Percentiles rank a stretch among this genome's conserved stretches.
phyloP scores from a whole-genome alignment of 2,797 vertebrate genomes.

The Gallinago solitaria region DNA sequence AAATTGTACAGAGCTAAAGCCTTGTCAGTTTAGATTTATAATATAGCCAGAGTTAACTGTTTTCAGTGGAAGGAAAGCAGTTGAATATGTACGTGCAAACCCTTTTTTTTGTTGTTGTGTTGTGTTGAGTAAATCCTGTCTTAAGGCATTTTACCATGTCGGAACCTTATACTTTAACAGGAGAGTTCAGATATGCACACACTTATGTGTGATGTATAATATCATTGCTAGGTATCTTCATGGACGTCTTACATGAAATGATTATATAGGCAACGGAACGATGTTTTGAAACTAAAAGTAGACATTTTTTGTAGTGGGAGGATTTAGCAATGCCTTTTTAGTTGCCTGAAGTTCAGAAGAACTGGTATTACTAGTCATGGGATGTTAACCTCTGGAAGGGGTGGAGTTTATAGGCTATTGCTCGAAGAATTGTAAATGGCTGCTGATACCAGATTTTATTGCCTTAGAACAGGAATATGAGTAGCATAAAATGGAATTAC shows the following conservation, averaged over 20 bases:
- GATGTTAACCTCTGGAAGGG: neutral
- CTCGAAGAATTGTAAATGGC: neutral
- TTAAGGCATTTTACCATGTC: neutral
- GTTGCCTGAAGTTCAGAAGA: neutral
- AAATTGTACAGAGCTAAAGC: neutral
- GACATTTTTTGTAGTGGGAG: neutral
- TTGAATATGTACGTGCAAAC: neutral
- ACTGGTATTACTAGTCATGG: neutral
- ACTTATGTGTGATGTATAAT: neutral
- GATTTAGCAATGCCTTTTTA: neutral
- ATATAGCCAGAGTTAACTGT: neutral
- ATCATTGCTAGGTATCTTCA: neutral
- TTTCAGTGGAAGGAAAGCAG: neutral
- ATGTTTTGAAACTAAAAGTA: neutral
- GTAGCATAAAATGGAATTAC: neutral
- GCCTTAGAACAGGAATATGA: neutral
- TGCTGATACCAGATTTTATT: conserved; percentile 1
- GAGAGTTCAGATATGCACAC: neutral
- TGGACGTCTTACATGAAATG: neutral
- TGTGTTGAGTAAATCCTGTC: neutral
- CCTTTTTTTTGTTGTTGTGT: neutral
- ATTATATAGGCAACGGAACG: neutral
- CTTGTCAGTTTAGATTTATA: neutral
- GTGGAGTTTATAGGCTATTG: neutral
- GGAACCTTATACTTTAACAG: neutral